A percentile compares a stretch with the other conserved stretches of the same genome.
Conservation (phyloP, 2,797 vertebrate genomes). For the Pseudochirops corinnae region DNA sequence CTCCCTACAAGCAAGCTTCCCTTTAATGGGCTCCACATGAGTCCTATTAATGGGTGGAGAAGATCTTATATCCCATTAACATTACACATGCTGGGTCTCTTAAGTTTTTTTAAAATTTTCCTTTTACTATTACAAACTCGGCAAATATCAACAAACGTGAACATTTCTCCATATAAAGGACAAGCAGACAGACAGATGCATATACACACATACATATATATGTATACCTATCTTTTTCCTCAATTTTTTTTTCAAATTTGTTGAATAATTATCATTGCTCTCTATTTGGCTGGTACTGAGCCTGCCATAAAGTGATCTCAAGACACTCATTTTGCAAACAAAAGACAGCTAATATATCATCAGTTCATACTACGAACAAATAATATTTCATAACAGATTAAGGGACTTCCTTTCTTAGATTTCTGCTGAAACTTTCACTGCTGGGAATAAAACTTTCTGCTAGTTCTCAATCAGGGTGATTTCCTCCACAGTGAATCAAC, state of each 20-base stretch:
- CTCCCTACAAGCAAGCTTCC: no score
- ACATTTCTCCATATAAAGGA: neutral
- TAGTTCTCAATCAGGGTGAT: slow-evolving; percentile 8
- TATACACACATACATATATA: neutral
- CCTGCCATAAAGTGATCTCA: neutral
- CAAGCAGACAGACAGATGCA: neutral
- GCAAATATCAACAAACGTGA: neutral
- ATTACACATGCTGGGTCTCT: neutral
- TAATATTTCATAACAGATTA: neutral
- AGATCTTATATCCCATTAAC: no score
- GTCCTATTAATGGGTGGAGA: no score
- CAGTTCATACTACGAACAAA: neutral
- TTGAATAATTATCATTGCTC: neutral
- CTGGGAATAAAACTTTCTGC: slow-evolving; percentile 10
- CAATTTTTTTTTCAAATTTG: neutral
- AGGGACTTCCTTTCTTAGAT: neutral
- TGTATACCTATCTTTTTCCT: neutral
- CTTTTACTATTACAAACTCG: neutral
- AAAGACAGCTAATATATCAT: neutral
- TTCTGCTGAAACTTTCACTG: neutral
- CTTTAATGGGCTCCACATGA: no score
- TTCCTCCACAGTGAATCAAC: slow-evolving; percentile 16
- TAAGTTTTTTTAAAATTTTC: neutral
- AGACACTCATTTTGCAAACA: neutral
- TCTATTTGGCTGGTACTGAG: neutral